A percentile compares a stretch with the other conserved stretches of the same genome.
phyloP scores from a whole-genome alignment of 2,888 invertebrate species.

The Ennomos fuscantarius region DNA sequence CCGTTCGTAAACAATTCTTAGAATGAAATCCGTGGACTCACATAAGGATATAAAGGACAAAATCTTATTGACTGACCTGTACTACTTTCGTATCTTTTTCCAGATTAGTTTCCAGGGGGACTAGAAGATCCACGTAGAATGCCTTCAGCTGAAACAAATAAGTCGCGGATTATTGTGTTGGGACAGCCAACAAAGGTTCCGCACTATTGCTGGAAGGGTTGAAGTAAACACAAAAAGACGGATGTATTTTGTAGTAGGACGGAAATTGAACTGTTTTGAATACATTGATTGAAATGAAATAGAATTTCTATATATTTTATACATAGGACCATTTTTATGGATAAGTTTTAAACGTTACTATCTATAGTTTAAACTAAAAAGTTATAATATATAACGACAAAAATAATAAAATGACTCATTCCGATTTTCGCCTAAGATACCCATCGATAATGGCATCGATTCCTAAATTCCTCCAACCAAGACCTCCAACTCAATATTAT shows the following conservation, averaged over 20 bases:
- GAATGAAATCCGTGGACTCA: constrained; percentile 53
- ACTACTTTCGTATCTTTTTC: constrained; percentile 97
- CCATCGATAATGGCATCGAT: too few relatives aligned
- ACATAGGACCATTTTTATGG: too few relatives aligned
- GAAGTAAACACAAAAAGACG: constrained; percentile 36
- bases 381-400: too few relatives aligned
- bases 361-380: too few relatives aligned
- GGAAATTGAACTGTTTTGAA: constrained; percentile 27
- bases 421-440: too few relatives aligned
- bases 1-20: constrained; percentile 63
- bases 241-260: constrained; percentile 32
- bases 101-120: constrained; percentile 96
- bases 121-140: constrained; percentile 96
- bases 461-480: too few relatives aligned
- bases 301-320: not conserved
- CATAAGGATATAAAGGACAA: constrained; percentile 62
- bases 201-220: constrained; percentile 31
- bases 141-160: constrained; percentile 91
- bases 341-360: too few relatives aligned
- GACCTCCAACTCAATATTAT: too few relatives aligned
- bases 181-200: constrained; percentile 29
- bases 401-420: too few relatives aligned
- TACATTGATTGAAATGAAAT: constrained; percentile 24
- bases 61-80: constrained; percentile 87
- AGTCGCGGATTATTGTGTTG: constrained; percentile 49